phyloP scores from a whole-genome alignment of 53 echinoderm and acorn worm genomes.

The Paelopatides confundens region DNA sequence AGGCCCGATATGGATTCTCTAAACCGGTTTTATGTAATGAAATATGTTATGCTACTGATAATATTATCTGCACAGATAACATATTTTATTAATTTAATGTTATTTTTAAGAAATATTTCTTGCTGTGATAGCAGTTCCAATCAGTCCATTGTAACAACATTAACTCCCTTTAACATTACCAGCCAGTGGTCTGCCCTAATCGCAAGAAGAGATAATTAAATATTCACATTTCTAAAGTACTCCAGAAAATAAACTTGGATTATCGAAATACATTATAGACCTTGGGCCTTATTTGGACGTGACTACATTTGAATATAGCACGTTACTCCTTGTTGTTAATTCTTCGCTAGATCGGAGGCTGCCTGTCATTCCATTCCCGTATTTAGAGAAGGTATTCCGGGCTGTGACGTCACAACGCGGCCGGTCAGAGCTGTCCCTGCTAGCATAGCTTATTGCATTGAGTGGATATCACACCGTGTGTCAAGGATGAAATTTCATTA shows the following conservation, averaged over 20 bases:
- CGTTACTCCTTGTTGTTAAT: constrained; percentile 46
- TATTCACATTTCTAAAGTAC: constrained; percentile 13
- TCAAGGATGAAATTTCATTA: constrained; percentile 46
- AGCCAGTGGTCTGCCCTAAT: background rate
- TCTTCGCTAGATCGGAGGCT: constrained; percentile 35
- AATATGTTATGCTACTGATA: no score
- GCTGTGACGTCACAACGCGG: constrained; percentile 84
- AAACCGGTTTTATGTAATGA: no score
- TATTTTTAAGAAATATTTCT: no score
- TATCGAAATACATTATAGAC: constrained; percentile 26
- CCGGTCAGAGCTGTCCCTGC: constrained; percentile 54
- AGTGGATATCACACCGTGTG: constrained; percentile 54
- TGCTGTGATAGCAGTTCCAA: no score
- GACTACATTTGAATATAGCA: constrained; percentile 56
- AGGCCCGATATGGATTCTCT: background rate
- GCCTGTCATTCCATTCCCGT: constrained; percentile 97
- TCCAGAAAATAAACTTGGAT: constrained; percentile 2
- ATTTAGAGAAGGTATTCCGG: constrained; percentile 99
- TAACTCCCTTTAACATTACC: background rate
- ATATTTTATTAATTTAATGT: no score
- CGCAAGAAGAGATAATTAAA: background rate
- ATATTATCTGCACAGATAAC: no score
- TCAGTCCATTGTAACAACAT: no score
- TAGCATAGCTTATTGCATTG: constrained; percentile 52
- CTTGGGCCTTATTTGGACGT: constrained; percentile 93